Percentiles rank a stretch among this genome's conserved stretches.
These are phyloP conservation scores for Ophion costatus DNA, from an alignment of 2,888 invertebrate species.

Conservation along the genomic window DNA sequence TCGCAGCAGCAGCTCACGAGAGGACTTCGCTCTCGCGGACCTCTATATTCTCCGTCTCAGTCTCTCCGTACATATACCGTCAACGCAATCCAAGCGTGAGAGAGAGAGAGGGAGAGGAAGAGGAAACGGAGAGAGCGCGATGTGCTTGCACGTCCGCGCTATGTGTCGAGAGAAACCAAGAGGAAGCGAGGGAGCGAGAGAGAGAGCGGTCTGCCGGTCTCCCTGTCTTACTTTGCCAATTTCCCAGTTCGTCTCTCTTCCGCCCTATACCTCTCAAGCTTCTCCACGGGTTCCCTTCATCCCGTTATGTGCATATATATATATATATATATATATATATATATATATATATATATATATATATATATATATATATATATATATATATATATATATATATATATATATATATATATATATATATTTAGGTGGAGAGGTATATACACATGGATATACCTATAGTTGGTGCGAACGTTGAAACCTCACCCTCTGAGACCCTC, in stretches of 20 bases:
- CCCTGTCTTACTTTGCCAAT: slow-evolving; percentile 67
- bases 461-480: slow-evolving; percentile 51
- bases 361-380: slow-evolving; percentile 36
- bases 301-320: slow-evolving; percentile 30
- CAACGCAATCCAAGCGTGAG: slow-evolving; percentile 42
- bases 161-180: slow-evolving; percentile 56
- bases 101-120: slow-evolving; percentile 38
- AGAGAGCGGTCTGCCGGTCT: slow-evolving; percentile 67
- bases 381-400: slow-evolving; percentile 34
- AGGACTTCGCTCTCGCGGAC: slow-evolving; percentile 61
- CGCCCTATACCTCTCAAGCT: slow-evolving; percentile 48
- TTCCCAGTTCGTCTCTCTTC: slow-evolving; percentile 46
- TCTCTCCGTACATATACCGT: slow-evolving; percentile 42
- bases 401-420: slow-evolving; percentile 31
- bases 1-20: slow-evolving; percentile 57
- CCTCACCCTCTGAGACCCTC: slow-evolving; percentile 56
- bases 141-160: slow-evolving; percentile 61
- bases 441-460: slow-evolving; percentile 13
- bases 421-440: slow-evolving; percentile 30
- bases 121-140: slow-evolving; percentile 57
- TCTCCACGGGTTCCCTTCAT: slow-evolving; percentile 59
- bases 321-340: slow-evolving; percentile 34
- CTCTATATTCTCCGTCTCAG: slow-evolving; percentile 49
- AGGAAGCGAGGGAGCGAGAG: slow-evolving; percentile 27
- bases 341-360: slow-evolving; percentile 36